Base-by-base conservation (phyloP, 2,888 invertebrate species). In the Allophyes oxyacanthae region DNA sequence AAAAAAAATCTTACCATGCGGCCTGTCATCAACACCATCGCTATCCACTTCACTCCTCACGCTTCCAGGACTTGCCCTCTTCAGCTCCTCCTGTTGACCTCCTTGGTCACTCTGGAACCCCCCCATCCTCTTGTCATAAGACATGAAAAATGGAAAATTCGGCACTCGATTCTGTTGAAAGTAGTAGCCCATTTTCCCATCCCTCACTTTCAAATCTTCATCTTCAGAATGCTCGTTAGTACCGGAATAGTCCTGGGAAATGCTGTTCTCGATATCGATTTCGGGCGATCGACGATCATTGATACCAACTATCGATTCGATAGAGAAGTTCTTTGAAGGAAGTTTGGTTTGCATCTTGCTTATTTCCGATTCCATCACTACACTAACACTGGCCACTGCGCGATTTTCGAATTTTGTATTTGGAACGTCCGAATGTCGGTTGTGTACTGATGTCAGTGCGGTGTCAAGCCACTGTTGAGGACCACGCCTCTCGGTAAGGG, bases 311-410 rank as follows among this genome's bases (percentile, higher is more conserved):
- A 95, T 92, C 32, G 95, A 95, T 85, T 95, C 95, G n/a, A 95
- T 95, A 0, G 95, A 95, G 78, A 95, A 95, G 56, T 95, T 95
- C 68, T 95, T 95, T 25, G 95, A 94, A 42, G 95, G 95, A 20
- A 92, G 82, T 69, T 93, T 92, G 3, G 92, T 92, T 49, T 85
- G 86, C 83, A 90, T 88, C 74, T 90, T 91, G 68, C 84, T 91
- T 37, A 89, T 88, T 74, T 94, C 93, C 50, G 92, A 89, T 77
- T 94, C 92, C 93, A 94, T 93, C 68, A 69, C 80, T 77, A 70
- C 67, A 71, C 74, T 54, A 69, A 60, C 78, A 79, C 77, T 69
- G 68, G 68, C 69, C 76, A 75, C 75, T 69, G 40, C 66, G 64
- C 72, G 75, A 43, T 57, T 64, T 68, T 61, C 52, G 53, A 71